Percentiles rank a stretch among this genome's conserved stretches.
Conservation (phyloP, 2,797 vertebrate genomes). For the Phataginus tricuspis region DNA sequence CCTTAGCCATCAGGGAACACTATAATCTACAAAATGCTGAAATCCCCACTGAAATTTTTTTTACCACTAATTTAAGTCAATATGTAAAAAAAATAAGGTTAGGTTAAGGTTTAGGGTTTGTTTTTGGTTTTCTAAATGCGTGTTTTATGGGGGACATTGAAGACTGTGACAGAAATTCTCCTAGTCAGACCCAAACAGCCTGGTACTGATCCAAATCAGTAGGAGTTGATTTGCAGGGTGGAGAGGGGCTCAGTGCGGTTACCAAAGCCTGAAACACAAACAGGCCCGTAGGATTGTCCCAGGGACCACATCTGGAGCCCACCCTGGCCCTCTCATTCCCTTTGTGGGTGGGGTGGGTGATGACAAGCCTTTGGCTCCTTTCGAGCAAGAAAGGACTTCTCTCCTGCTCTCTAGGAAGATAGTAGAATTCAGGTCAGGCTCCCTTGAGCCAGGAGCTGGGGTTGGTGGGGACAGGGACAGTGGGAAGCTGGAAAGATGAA, state of each 20-base stretch:
- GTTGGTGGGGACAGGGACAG: background rate
- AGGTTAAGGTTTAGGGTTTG: background rate
- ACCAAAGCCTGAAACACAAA: background rate
- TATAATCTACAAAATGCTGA: background rate
- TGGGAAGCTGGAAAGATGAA: background rate
- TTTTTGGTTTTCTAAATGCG: background rate
- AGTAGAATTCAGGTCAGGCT: background rate
- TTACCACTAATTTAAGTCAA: background rate
- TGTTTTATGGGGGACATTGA: accelerated
- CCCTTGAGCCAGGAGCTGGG: background rate
- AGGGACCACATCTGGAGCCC: background rate
- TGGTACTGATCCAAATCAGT: background rate
- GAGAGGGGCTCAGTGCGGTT: background rate
- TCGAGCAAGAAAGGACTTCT: background rate
- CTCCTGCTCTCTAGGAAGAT: constrained; percentile 5
- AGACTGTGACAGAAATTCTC: background rate
- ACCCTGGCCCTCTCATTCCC: background rate
- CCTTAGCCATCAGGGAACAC: background rate
- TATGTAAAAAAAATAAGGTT: background rate
- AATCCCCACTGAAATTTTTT: background rate
- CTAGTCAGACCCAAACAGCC: background rate
- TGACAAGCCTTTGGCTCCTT: constrained; percentile 3
- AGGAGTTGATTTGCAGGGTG: background rate
- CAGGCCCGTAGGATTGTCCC: background rate
- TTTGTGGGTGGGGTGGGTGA: accelerated